Conservation (phyloP, 2,797 vertebrate species). For the Melanotaenia trifasciata region DNA sequence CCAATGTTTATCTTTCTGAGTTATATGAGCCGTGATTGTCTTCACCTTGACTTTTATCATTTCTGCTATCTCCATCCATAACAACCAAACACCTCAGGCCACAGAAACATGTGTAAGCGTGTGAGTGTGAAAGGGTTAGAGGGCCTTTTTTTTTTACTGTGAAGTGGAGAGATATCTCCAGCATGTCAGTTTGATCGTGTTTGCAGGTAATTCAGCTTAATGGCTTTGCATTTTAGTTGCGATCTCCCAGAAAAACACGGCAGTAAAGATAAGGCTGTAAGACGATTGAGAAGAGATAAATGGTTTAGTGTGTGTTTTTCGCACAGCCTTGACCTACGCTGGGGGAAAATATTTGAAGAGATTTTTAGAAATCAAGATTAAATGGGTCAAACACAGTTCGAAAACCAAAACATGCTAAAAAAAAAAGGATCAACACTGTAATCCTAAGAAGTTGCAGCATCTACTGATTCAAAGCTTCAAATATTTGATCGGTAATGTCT, state of each 20-base stretch:
- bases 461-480: background rate
- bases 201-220: constrained; percentile 60
- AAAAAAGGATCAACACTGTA: background rate
- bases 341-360: constrained; percentile 11
- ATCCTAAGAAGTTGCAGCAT: background rate
- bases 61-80: constrained; percentile 10
- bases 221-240: constrained; percentile 59
- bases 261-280: constrained; percentile 80
- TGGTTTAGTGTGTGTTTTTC: constrained; percentile 43
- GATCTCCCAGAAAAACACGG: constrained; percentile 77
- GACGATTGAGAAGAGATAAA: constrained; percentile 57
- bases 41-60: constrained; percentile 34
- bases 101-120: background rate
- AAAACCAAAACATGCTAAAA: background rate
- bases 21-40: constrained; percentile 21
- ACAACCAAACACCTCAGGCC: constrained; percentile 7
- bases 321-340: constrained; percentile 74
- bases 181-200: constrained; percentile 20
- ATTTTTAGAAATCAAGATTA: constrained; percentile 15
- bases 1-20: constrained; percentile 30
- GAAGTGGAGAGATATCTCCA: constrained; percentile 6
- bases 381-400: constrained; percentile 13
- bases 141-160: background rate
- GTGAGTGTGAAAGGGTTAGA: background rate
- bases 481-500: constrained; percentile 3